These are phyloP conservation scores for Sinotaia quadrata DNA, from an alignment of 2,888 invertebrate species.

Conservation along the genomic window DNA sequence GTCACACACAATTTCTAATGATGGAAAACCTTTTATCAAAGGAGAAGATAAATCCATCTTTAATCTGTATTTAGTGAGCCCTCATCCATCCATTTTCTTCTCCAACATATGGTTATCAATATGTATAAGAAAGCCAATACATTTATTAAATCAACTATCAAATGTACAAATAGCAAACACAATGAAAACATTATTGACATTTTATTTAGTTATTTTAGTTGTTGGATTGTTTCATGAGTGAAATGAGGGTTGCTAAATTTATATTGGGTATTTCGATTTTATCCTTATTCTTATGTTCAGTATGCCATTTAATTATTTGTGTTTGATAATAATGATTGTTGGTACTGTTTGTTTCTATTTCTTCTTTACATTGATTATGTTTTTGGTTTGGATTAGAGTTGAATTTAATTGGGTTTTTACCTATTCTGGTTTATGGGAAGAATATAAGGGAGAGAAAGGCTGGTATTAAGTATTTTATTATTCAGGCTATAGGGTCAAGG, in stretches of 20 bases:
- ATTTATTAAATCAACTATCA: no score
- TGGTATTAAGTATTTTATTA: not conserved
- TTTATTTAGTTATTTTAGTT: conserved; percentile 28
- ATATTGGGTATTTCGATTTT: conserved; percentile 41
- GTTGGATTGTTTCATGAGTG: conserved; percentile 31
- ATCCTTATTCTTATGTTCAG: conserved; percentile 37
- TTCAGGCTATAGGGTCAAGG: conserved; percentile 32
- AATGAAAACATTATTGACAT: no score
- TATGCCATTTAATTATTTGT: conserved; percentile 14
- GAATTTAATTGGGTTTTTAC: not conserved
- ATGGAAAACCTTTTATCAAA: no score
- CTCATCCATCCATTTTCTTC: no score
- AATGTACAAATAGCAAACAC: no score
- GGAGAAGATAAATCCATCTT: no score
- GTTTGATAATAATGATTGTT: no score
- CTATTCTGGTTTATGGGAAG: conserved; percentile 35
- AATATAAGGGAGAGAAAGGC: conserved; percentile 49
- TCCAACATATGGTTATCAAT: no score
- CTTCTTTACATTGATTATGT: not conserved
- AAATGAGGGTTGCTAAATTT: conserved; percentile 44
- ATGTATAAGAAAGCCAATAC: no score
- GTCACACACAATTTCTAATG: no score
- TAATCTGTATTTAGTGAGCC: no score
- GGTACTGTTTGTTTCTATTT: not conserved
- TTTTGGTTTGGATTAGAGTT: not conserved